Base-by-base conservation (phyloP, 2,888 invertebrate genomes). In the Dexiosoma caninum region DNA sequence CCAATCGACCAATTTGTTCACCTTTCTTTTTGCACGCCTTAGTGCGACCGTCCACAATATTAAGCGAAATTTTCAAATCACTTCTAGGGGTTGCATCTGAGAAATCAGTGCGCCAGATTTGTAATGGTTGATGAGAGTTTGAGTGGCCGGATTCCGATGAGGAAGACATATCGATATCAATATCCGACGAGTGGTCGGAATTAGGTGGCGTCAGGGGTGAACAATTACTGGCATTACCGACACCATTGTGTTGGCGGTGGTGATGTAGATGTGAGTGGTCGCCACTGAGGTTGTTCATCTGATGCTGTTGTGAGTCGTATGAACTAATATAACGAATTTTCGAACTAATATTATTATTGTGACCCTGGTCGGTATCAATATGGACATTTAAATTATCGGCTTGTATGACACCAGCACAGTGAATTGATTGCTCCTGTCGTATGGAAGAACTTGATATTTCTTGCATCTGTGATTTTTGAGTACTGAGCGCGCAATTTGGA, bases 141-240 rank as follows among this genome's bases (percentile, higher is more conserved):
- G 84, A 85, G 32, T 87, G 86, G 80, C 88, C 88, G 84, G 88
- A 89, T 69, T 89, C 89, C 78, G 89, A 89, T 53, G 89, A 88
- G 80, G 89, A 88, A 80, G 87, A 89, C 87, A 89, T 86, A 78
- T 88, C 93, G 90, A 90, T 94, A 87, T 94, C 94, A 53, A 93
- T 92, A 85, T 94, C 94, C 72, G 94, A 94, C 80, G 94, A 94
- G 87, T 94, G 94, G 86, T 94, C 94, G 35, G 93, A 95, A 85
- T 92, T 94, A 74, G 93, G 95, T 84, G 94, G 95, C 87, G 88
- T 95, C 88, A 92, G 92, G 87, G 90, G 92, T 85, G 84, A 92
- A 90, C 91, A 90, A 81, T 91, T 91, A 83, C 90, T 90, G 19
- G 90, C 86, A 42, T 87, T 87, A 27, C 84, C 86, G 3, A 67